Percentiles rank a stretch among this genome's conserved stretches.
These are phyloP conservation scores for Heterocephalus glaber DNA, from an alignment of 2,113 vertebrate species.

Conservation along the genomic window DNA sequence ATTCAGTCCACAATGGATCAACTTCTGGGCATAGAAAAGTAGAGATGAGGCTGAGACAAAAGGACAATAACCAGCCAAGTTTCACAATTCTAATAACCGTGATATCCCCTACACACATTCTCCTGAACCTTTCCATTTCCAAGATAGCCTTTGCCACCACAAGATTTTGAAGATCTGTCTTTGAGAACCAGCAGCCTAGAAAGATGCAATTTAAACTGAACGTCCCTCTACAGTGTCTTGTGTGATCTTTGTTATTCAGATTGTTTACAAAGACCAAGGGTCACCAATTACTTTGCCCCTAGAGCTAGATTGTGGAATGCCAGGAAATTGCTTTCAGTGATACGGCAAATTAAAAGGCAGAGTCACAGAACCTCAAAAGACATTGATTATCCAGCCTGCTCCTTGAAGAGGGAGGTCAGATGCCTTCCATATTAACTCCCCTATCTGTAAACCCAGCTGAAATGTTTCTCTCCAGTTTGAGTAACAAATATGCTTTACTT, in stretches of 20 bases:
- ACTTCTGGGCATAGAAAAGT: background rate
- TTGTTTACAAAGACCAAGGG: constrained; percentile 78
- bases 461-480: background rate
- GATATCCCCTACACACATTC: too few species aligned
- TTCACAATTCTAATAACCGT: background rate
- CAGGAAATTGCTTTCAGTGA: constrained; percentile 81
- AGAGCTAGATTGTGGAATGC: constrained; percentile 74
- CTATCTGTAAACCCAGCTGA: constrained; percentile 11
- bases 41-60: background rate
- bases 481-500: constrained; percentile 53
- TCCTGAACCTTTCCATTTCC: background rate
- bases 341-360: constrained; percentile 78
- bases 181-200: constrained; percentile 59
- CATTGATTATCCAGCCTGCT: constrained; percentile 67
- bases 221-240: constrained; percentile 54
- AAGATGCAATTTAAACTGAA: constrained; percentile 72
- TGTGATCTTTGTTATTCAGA: constrained; percentile 77
- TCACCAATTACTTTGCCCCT: constrained; percentile 81
- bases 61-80: background rate
- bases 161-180: background rate
- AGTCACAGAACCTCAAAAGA: constrained; percentile 74
- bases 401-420: constrained; percentile 50
- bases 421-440: background rate
- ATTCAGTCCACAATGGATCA: background rate
- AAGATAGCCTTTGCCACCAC: background rate